Base-by-base conservation (phyloP, 2,888 invertebrate species). In the Digitonthophagus gazella region DNA sequence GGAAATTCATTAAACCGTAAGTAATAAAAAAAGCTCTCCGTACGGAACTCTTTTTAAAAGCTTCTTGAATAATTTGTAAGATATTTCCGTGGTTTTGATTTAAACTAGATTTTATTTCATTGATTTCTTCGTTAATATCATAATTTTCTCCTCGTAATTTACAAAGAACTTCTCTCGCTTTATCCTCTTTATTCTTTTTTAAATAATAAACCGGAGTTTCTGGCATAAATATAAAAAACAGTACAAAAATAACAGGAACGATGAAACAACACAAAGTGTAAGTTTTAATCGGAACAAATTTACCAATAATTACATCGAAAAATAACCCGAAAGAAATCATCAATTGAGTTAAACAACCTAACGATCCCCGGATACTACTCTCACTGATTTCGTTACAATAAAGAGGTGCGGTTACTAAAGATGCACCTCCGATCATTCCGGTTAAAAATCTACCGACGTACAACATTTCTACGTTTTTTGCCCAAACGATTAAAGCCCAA, bases 361-460 rank as follows among this genome's bases (percentile, higher is more conserved):
- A 83, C 0, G 89, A 87, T 0, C 96, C 96, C 67, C 96, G 86
- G 74, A 93, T 90, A 15, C 90, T 88, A 72, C 90, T 91, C 74
- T 93, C 90, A 0, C 93, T 88, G 57, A 93, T 93, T 83, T 96
- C 96, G 20, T 89, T 90, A 2, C 90, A 91, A 78, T 93, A 93
- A 71, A 94, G 87, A 0, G 95, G 94, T 0, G 91, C 91, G 0
- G 91, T 89, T 8, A 93, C 89, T 74, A 92, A 93, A 76, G 91
- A 91, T 0, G 93, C 90, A 15, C 93, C 93, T 19, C 89, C 89
- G 11, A 90, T 88, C 20, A 91, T 78, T 19, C 93, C 93, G 0
- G 88, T 88, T 19, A 92, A 83, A 61, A 92, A 87, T 65, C 90
- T 83, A 0, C 90, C 90, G 0, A 84, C 80, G 74, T 88, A 87